Evolutionary conservation across 2,797 vertebrate species (phyloP).

Genomic region (Schizopygopsis malacanthus): DNA sequence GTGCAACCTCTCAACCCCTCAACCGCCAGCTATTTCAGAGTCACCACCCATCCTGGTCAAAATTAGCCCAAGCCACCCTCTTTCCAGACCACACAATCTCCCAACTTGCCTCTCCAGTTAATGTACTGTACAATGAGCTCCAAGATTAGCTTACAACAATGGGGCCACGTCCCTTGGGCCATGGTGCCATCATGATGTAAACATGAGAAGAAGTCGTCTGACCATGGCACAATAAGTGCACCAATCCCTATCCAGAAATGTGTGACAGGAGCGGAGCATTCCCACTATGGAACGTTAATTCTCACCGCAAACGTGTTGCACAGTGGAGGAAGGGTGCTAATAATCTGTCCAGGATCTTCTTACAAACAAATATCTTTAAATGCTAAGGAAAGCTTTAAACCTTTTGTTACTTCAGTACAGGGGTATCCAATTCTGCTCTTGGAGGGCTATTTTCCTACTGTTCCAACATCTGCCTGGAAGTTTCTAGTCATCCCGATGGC

Average conservation of each 20-base stretch:
- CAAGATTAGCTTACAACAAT: conserved; percentile 63
- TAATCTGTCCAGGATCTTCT: conserved; percentile 51
- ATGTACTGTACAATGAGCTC: conserved; percentile 60
- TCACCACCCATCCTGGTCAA: conserved; percentile 59
- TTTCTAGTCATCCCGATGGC: background rate
- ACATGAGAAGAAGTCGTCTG: conserved; percentile 15
- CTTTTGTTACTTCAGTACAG: background rate
- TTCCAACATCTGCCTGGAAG: background rate
- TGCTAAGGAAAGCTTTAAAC: conserved; percentile 16
- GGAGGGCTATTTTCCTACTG: background rate
- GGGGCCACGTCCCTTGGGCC: conserved; percentile 50
- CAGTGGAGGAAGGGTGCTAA: conserved; percentile 58
- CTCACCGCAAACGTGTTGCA: conserved; percentile 47
- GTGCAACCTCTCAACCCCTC: conserved; percentile 59
- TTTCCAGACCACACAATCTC: conserved; percentile 44
- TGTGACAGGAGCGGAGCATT: conserved; percentile 60
- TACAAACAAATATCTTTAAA: conserved; percentile 59
- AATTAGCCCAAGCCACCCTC: conserved; percentile 61
- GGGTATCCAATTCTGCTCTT: background rate
- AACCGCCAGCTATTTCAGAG: conserved; percentile 62
- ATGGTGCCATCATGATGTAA: conserved; percentile 2
- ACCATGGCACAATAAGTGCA: conserved; percentile 35
- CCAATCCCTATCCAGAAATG: conserved; percentile 36
- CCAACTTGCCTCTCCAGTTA: conserved; percentile 26
- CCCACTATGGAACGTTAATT: conserved; percentile 64